phyloP scores from a whole-genome alignment of 2,797 vertebrate species.

The Pseudochirops corinnae region DNA sequence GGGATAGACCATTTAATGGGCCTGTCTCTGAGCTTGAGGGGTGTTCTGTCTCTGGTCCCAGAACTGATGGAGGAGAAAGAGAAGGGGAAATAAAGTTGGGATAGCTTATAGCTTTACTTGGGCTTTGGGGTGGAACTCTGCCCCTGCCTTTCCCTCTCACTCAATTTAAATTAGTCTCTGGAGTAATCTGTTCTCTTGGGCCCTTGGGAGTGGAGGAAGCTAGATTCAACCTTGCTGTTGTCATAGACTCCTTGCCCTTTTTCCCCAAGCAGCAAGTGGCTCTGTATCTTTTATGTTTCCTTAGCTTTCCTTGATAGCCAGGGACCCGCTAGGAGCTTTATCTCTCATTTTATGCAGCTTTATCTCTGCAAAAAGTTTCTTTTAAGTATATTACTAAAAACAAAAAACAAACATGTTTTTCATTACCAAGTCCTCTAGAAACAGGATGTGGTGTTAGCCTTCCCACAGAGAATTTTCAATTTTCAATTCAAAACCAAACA shows the following conservation, averaged over 20 bases:
- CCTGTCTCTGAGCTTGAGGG: not conserved
- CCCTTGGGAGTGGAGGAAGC: not conserved
- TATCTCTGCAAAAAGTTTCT: not conserved
- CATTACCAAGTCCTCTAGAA: not conserved
- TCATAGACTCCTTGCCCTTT: not conserved
- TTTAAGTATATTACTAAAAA: not conserved
- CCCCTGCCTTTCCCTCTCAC: not conserved
- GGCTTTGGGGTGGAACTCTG: not conserved
- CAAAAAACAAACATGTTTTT: not conserved
- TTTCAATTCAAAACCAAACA: not conserved
- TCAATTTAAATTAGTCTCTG: not conserved
- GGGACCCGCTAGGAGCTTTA: not conserved
- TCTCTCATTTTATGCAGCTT: not conserved
- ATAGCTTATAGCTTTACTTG: not conserved
- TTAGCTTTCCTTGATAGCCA: not conserved
- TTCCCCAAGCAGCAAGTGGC: constrained; percentile 2
- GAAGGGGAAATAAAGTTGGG: not conserved
- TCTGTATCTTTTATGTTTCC: not conserved
- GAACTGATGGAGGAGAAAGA: not conserved
- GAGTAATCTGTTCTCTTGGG: not conserved
- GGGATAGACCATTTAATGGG: not conserved
- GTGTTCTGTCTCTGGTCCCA: not conserved
- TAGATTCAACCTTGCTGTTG: not conserved
- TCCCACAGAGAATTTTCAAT: not conserved
- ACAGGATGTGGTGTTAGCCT: not conserved